phyloP scores from a whole-genome alignment of 1,140 invertebrate genomes.

The Lepidurus arcticus region DNA sequence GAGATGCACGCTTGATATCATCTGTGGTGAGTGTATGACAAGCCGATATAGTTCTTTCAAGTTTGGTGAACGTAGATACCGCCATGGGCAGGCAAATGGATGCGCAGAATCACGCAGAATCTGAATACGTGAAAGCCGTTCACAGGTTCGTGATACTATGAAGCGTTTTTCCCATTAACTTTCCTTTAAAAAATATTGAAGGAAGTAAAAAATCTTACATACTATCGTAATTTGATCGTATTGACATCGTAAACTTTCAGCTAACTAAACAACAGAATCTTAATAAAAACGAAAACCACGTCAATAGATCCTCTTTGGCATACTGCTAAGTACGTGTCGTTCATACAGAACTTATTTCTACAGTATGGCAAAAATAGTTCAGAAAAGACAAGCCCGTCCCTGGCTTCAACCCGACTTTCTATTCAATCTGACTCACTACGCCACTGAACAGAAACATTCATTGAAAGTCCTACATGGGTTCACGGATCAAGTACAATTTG shows the following conservation, averaged over 20 bases:
- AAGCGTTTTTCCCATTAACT: not conserved
- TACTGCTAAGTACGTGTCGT: not conserved
- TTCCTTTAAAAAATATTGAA: too few relatives aligned
- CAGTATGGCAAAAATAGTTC: slow-evolving; percentile 53
- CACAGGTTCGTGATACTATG: slow-evolving; percentile 46
- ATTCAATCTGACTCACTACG: slow-evolving; percentile 53
- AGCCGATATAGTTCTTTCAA: too few relatives aligned
- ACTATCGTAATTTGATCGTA: too few relatives aligned
- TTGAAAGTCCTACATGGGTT: slow-evolving; percentile 64
- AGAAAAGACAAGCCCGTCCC: slow-evolving; percentile 55
- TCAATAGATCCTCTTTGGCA: too few relatives aligned
- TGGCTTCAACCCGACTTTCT: slow-evolving; percentile 60
- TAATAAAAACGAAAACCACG: too few relatives aligned
- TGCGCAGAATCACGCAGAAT: slow-evolving; percentile 53
- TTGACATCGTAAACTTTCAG: too few relatives aligned
- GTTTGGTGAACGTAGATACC: slow-evolving; percentile 51
- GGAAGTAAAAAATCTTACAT: not conserved
- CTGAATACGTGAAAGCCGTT: slow-evolving; percentile 57
- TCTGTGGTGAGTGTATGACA: too few relatives aligned
- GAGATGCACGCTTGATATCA: too few relatives aligned
- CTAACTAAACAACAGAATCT: too few relatives aligned
- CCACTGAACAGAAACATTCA: slow-evolving; percentile 54
- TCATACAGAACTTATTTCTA: slow-evolving; percentile 37
- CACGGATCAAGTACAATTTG: slow-evolving; percentile 54
- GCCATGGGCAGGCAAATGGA: slow-evolving; percentile 63